Evolutionary conservation across 2,888 invertebrate species (phyloP).

Genomic region (Mesopsocus fuscifrons): DNA sequence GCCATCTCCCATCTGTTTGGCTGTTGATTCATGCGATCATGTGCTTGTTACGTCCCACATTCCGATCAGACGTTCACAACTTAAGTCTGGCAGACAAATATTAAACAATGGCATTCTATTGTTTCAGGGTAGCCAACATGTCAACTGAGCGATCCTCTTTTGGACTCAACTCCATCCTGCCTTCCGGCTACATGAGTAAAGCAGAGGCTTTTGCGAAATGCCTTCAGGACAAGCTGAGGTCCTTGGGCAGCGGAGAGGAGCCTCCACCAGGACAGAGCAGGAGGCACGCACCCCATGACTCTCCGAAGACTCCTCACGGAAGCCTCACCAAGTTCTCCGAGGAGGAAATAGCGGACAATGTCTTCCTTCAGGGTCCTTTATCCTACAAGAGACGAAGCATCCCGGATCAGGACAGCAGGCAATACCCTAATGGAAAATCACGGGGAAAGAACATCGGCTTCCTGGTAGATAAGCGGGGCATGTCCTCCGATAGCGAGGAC

Average conservation of each 20-base stretch:
- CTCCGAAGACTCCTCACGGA: conserved; percentile 27
- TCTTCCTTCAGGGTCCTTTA: not conserved
- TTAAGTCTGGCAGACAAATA: too few species aligned
- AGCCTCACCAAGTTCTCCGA: conserved; percentile 2
- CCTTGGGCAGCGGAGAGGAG: conserved; percentile 32
- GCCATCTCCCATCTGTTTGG: too few species aligned
- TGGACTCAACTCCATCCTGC: conserved; percentile 1
- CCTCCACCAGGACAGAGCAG: not conserved
- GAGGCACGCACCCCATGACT: not conserved
- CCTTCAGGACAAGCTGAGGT: conserved; percentile 51
- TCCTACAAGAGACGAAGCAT: not conserved
- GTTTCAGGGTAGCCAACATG: not conserved
- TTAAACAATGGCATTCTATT: too few species aligned
- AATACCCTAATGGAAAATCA: not conserved
- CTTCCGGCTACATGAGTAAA: not conserved
- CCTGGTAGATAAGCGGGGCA: not conserved
- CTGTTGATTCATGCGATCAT: too few species aligned
- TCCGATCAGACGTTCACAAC: too few species aligned
- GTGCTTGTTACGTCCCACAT: too few species aligned
- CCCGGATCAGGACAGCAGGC: not conserved
- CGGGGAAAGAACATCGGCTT: not conserved
- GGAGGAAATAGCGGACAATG: not conserved
- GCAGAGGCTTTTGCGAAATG: conserved; percentile 66
- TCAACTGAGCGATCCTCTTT: conserved; percentile 3
- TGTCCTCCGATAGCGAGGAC: conserved; percentile 6